Evolutionary conservation across 1,140 invertebrate genomes (phyloP).

Genomic region (Oedothorax gibbosus): DNA sequence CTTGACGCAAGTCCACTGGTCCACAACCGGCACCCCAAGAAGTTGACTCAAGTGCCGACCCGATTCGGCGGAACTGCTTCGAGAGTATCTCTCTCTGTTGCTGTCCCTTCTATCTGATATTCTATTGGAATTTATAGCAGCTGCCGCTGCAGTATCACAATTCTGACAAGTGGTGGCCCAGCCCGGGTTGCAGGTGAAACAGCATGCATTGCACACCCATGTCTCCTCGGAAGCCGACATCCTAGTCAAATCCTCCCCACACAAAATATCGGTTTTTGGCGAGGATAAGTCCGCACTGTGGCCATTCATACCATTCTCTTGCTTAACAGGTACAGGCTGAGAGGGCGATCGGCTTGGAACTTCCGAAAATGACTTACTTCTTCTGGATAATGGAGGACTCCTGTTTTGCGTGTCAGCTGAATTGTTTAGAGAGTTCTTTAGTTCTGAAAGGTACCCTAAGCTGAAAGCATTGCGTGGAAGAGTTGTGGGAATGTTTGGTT

Average conservation of each 20-base stretch:
- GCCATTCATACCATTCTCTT: slow-evolving; percentile 26
- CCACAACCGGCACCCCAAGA: slow-evolving; percentile 39
- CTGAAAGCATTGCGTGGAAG: slow-evolving; percentile 64
- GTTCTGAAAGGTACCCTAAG: slow-evolving; percentile 59
- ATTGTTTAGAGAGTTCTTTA: slow-evolving; percentile 57
- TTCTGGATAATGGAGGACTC: slow-evolving; percentile 46
- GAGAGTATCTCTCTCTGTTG: slow-evolving; percentile 21
- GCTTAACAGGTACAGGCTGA: slow-evolving; percentile 42
- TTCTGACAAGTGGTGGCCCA: slow-evolving; percentile 83
- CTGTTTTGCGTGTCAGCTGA: slow-evolving; percentile 22
- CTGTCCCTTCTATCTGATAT: slow-evolving; percentile 11
- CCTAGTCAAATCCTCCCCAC: slow-evolving; percentile 46
- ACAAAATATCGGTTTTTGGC: slow-evolving; percentile 48
- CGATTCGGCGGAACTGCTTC: slow-evolving; percentile 6
- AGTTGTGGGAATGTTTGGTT: slow-evolving; percentile 65
- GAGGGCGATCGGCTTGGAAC: slow-evolving; percentile 35
- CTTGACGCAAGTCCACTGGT: slow-evolving; percentile 85
- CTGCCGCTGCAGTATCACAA: slow-evolving; percentile 75
- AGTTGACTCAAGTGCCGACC: slow-evolving; percentile 32
- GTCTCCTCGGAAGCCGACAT: slow-evolving; percentile 50
- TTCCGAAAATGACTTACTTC: slow-evolving; percentile 61
- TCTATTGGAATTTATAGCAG: slow-evolving; percentile 41
- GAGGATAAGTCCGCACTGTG: slow-evolving; percentile 56
- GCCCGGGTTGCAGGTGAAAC: slow-evolving; percentile 86
- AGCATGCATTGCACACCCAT: slow-evolving; percentile 88